Evolutionary conservation across 2,888 invertebrate species (phyloP), one percentile per base, ranked within the genome.

Genomic region (Empis stercorea): DNA sequence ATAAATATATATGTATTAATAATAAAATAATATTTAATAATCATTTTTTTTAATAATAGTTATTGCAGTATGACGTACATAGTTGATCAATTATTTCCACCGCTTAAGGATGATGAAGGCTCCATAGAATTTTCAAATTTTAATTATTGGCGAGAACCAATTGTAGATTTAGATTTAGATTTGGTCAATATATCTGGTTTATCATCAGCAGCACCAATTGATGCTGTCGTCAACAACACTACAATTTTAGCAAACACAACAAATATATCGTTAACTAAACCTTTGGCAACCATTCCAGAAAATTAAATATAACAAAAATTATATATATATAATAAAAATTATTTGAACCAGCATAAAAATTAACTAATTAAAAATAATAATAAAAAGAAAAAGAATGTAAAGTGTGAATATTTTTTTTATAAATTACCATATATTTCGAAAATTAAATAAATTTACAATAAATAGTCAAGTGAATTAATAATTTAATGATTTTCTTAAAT

Each of bases 31-130:
- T 20, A 4, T 20, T 4, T 20, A 5, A 20, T 20, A n/a, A n/a
- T 27, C 7, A 7, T n/a, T 34, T 32, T 32, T 32, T 34, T 13
- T 13, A 4, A 34, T n/a, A n/a, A 78, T 79, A 95, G 95, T 64
- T 97, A 97, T 72, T 84, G 87, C 50, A 87, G 87, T 69, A 87
- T 96, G 84, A 86, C 87, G 54, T 87, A 86, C 69, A 81, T 95
- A 55, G 95, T 91, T 54, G 96, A 97, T 74, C 93, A 94, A 70
- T 79, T 97, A 68, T 97, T 95, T 72, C 97, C 96, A 56, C 84
- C 87, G 43, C 75, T 84, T 59, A 75, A 75, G 60, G 76, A 74
- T 58, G 76, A 78, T 61, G 73, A 78, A 53, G 80, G 80, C 42
- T 57, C 63, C 23, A 77, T 79, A 54, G 79, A 80, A 65, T 95